Evolutionary conservation across 2,888 invertebrate genomes (phyloP), one percentile per base, ranked within the genome.

Genomic region (Mythimna ferrago): DNA sequence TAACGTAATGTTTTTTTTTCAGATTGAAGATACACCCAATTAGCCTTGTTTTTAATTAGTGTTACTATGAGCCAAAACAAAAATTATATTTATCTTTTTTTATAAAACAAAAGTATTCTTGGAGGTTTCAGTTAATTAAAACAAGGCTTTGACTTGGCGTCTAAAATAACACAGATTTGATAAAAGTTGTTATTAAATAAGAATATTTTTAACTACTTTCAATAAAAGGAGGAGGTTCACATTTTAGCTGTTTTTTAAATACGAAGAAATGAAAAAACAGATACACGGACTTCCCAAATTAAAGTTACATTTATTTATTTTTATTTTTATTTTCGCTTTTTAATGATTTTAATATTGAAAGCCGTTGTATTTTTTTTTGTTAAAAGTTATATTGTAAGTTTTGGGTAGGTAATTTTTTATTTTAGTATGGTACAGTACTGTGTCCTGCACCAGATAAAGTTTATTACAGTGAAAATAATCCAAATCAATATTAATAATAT

Each of bases 401-500:
- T 44, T 21, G n/a, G 14, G 5, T 21, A 5, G 14, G 5, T 16
- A 7, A 2, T 14, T n/a, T n/a, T n/a, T n/a, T n/a, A n/a, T n/a
- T n/a, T n/a, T n/a, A n/a, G n/a, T n/a, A n/a, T n/a, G n/a, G 21
- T 14, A 19, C 3, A 16, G n/a, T 38, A 53, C 16, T 21, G 35
- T 67, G 56, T 53, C 57, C 38, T 64, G 21, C 56, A 35, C 61
- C 26, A 74, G 61, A 73, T 68, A 58, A 75, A 32, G 57, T 80
- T 66, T 75, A 75, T 54, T 78, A 68, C 41, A 58, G 19, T 19
- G 19, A 54, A 68, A 41, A 66, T 71, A 71, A 71, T 41, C 11
- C 11, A 41, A n/a, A n/a, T n/a, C n/a, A n/a, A n/a, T n/a, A n/a
- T n/a, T n/a, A n/a, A n/a, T n/a, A n/a, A n/a, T n/a, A n/a, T n/a